Conservation (phyloP, 2,797 vertebrate species). For the Amblyraja radiata region DNA sequence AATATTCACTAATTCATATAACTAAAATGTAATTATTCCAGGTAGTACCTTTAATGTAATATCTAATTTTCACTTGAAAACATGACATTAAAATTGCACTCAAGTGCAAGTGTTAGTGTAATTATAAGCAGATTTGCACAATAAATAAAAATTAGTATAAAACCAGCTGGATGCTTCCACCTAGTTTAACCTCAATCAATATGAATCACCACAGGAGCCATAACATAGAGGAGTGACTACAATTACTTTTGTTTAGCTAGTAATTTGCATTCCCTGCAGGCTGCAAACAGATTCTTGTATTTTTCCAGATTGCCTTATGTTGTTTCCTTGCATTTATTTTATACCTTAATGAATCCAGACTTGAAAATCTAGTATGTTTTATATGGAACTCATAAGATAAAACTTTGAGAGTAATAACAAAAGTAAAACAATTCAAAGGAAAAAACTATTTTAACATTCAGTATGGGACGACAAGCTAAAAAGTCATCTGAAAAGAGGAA, state of each 20-base stretch:
- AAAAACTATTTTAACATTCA: background rate
- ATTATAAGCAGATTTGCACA: background rate
- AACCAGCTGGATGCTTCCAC: background rate
- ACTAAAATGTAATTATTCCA: background rate
- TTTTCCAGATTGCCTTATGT: background rate
- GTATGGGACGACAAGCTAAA: background rate
- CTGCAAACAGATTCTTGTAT: background rate
- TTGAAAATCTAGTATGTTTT: background rate
- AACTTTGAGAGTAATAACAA: background rate
- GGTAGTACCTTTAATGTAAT: background rate
- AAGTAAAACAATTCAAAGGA: background rate
- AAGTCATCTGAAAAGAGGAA: background rate
- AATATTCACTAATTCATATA: background rate
- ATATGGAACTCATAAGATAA: background rate
- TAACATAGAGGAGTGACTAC: background rate
- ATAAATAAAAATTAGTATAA: background rate
- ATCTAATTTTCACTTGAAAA: background rate
- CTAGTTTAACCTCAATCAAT: background rate
- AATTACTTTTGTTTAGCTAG: no score
- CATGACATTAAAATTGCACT: background rate
- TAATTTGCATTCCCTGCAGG: background rate
- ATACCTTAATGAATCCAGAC: background rate
- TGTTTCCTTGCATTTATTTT: background rate
- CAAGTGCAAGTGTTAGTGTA: background rate
- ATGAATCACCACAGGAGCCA: background rate